These are phyloP conservation scores for Phalacrocorax brasilianus DNA, from an alignment of 2,113 vertebrate species.

Conservation along the genomic window DNA sequence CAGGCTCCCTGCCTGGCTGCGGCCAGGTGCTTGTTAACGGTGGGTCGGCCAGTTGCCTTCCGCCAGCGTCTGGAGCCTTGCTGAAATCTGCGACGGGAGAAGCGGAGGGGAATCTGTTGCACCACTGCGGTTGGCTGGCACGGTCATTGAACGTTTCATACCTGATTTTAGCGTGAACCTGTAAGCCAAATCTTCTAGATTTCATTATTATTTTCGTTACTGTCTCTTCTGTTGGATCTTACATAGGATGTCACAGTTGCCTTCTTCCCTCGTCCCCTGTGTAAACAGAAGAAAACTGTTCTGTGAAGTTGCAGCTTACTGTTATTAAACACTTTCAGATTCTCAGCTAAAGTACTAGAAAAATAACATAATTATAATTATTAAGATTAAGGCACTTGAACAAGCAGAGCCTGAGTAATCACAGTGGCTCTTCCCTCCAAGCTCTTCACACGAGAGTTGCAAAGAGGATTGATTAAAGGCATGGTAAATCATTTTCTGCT, in stretches of 20 bases:
- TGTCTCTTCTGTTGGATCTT: not conserved
- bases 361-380: not conserved
- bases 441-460: not conserved
- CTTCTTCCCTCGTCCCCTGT: not conserved
- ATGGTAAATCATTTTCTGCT: not conserved
- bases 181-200: not conserved
- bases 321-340: not conserved
- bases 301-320: not conserved
- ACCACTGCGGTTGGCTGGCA: not conserved
- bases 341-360: not conserved
- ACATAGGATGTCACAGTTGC: accelerated
- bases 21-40: too few relatives aligned
- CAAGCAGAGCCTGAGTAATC: not conserved
- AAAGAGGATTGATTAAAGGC: not conserved
- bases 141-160: accelerated
- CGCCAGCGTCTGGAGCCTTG: not conserved
- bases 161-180: not conserved
- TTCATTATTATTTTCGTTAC: not conserved
- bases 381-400: not conserved
- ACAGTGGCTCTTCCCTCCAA: not conserved
- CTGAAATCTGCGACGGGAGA: accelerated
- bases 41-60: not conserved
- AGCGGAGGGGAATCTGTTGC: not conserved
- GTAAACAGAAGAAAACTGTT: not conserved
- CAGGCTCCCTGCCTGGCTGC: not conserved